Conservation (phyloP, 2,888 invertebrate genomes). For the Norana najaformis region DNA sequence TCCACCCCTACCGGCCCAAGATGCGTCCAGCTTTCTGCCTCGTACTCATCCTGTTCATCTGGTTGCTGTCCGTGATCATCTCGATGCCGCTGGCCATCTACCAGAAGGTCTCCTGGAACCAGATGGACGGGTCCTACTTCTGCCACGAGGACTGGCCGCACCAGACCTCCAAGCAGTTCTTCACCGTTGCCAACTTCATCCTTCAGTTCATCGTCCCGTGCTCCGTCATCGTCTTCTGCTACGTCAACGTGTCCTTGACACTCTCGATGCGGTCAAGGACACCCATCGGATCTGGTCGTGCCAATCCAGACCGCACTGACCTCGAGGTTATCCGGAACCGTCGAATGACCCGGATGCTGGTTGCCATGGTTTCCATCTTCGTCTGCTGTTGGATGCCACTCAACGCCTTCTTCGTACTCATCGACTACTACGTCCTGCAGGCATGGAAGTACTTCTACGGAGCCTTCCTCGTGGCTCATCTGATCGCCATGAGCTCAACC, state of each 20-base stretch:
- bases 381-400: slow-evolving; percentile 82
- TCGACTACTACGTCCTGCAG: slow-evolving; percentile 59
- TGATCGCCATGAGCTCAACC: slow-evolving; percentile 88
- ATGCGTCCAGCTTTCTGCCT: slow-evolving; percentile 87
- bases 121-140: slow-evolving; percentile 41
- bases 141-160: slow-evolving; percentile 81
- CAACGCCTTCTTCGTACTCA: slow-evolving; percentile 86
- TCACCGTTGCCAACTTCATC: slow-evolving; percentile 83
- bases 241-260: slow-evolving; percentile 85
- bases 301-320: not conserved
- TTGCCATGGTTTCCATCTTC: slow-evolving; percentile 94
- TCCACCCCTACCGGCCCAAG: slow-evolving; percentile 88
- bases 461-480: slow-evolving; percentile 84
- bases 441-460: slow-evolving; percentile 80
- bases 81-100: slow-evolving; percentile 89
- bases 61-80: slow-evolving; percentile 83
- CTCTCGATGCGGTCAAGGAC: slow-evolving; percentile 73
- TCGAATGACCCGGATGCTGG: slow-evolving; percentile 96
- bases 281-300: slow-evolving; percentile 63
- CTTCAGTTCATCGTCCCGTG: slow-evolving; percentile 94
- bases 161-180: slow-evolving; percentile 77
- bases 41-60: slow-evolving; percentile 82
- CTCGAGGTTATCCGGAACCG: slow-evolving; percentile 87
- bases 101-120: slow-evolving; percentile 48
- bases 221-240: slow-evolving; percentile 88